These are phyloP conservation scores for Otus sunia DNA, from an alignment of 2,113 vertebrate genomes.

Conservation along the genomic window DNA sequence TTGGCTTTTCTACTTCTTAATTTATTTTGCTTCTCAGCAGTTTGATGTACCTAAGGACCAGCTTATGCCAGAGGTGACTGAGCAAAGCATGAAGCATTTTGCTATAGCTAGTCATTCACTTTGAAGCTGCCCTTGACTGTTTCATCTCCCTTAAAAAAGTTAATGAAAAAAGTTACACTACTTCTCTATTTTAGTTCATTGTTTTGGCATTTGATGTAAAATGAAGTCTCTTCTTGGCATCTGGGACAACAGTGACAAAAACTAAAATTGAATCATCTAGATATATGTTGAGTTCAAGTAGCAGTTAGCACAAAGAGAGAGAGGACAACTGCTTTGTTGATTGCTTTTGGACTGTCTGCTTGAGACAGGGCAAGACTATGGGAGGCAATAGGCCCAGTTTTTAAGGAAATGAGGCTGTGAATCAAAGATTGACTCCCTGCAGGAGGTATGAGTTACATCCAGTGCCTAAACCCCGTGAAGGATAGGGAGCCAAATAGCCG, in stretches of 20 bases:
- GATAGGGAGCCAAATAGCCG: constrained; percentile 22
- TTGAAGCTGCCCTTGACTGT: background rate
- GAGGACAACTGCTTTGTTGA: background rate
- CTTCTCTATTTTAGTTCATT: background rate
- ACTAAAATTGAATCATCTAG: background rate
- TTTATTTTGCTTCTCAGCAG: background rate
- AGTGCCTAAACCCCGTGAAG: background rate
- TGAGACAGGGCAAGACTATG: background rate
- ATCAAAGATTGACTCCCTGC: constrained; percentile 22
- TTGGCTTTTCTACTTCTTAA: background rate
- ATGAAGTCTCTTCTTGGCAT: background rate
- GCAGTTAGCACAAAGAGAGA: background rate
- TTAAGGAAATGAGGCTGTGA: constrained; percentile 29
- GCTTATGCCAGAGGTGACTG: background rate
- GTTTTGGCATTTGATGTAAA: background rate
- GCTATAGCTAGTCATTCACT: background rate
- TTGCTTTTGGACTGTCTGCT: background rate
- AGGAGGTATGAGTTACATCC: constrained; percentile 38
- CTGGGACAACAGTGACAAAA: background rate
- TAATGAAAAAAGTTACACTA: background rate
- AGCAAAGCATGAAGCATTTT: background rate
- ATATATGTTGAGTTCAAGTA: background rate
- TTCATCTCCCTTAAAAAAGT: background rate
- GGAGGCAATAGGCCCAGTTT: background rate
- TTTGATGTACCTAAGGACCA: background rate